phyloP scores from a whole-genome alignment of 2,888 invertebrate species.

The Hyles lineata region DNA sequence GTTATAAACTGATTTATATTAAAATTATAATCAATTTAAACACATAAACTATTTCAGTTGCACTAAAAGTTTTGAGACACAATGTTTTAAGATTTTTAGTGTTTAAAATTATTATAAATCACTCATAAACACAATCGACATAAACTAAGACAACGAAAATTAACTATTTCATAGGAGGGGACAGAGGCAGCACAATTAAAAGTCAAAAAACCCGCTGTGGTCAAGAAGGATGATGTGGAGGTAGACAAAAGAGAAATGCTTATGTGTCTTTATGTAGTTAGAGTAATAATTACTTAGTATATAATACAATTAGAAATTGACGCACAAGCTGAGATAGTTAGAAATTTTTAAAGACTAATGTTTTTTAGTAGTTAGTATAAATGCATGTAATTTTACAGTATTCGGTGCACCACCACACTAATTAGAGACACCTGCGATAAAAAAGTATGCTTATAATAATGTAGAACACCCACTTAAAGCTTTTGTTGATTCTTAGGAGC shows the following conservation, averaged over 20 bases:
- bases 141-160: conserved; percentile 23
- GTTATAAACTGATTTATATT: background rate
- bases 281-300: conserved; percentile 42
- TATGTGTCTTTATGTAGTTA: conserved; percentile 42
- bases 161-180: conserved; percentile 68
- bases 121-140: conserved; percentile 23
- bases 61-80: conserved; percentile 11
- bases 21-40: background rate
- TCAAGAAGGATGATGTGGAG: conserved; percentile 73
- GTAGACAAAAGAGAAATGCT: conserved; percentile 57
- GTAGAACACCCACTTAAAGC: conserved; percentile 60
- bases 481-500: conserved; percentile 76
- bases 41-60: conserved; percentile 14
- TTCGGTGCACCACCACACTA: conserved; percentile 60
- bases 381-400: conserved; percentile 46
- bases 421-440: conserved; percentile 57
- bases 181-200: conserved; percentile 78
- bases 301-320: conserved; percentile 42
- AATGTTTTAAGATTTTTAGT: conserved; percentile 17
- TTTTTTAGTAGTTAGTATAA: conserved; percentile 53
- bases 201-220: conserved; percentile 78
- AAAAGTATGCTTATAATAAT: conserved; percentile 55
- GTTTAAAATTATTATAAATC: conserved; percentile 7
- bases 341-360: conserved; percentile 55
- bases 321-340: conserved; percentile 68